Percentiles rank a stretch among this genome's conserved stretches.
Evolutionary conservation across 1,140 invertebrate species (phyloP).

Genomic region (Papilio dardanus): DNA sequence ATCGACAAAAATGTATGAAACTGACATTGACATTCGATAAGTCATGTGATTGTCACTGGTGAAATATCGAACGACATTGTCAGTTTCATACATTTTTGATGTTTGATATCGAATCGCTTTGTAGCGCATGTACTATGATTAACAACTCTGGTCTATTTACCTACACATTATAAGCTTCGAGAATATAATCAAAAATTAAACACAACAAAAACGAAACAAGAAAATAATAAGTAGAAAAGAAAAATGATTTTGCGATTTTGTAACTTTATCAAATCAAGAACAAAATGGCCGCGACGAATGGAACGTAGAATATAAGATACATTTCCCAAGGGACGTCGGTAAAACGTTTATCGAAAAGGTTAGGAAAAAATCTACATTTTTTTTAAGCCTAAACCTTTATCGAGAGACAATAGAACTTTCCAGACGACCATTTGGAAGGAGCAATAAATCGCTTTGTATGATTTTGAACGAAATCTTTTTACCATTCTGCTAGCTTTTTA

Average conservation of each 20-base stretch:
- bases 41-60: no score
- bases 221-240: not conserved
- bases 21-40: no score
- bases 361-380: not conserved
- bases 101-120: no score
- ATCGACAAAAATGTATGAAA: no score
- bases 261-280: conserved; percentile 13
- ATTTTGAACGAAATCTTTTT: not conserved
- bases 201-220: not conserved
- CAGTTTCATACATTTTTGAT: no score
- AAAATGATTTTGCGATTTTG: not conserved
- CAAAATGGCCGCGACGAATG: not conserved
- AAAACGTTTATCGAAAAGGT: conserved; percentile 4
- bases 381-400: not conserved
- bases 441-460: conserved; percentile 5
- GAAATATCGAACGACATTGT: no score
- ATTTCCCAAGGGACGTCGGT: conserved; percentile 11
- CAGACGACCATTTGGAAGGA: not conserved
- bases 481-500: not conserved
- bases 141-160: no score
- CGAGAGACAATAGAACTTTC: conserved; percentile 16
- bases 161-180: no score
- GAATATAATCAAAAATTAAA: not conserved
- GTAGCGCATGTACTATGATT: no score
- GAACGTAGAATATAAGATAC: conserved; percentile 10